Evolutionary conservation across 2,888 invertebrate genomes (phyloP).

Genomic region (Drosophila nr. medialis): DNA sequence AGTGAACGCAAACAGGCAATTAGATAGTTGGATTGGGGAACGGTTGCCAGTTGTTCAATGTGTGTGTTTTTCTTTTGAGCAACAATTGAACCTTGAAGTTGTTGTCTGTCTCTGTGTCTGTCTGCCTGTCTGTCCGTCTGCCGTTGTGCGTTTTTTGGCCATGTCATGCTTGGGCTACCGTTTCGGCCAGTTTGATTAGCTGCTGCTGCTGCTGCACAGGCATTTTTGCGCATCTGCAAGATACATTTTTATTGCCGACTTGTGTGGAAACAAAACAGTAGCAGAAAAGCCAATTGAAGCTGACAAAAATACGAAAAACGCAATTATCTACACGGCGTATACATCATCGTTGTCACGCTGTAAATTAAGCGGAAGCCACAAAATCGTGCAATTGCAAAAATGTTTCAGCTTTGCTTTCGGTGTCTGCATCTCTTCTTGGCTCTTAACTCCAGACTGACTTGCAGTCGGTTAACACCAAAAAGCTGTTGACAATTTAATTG

Average conservation of each 20-base stretch:
- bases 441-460: constrained; percentile 3
- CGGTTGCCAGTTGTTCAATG: not conserved
- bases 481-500: constrained; percentile 70
- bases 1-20: constrained; percentile 9
- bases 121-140: not conserved
- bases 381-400: constrained; percentile 66
- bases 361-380: constrained; percentile 62
- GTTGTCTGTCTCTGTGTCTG: constrained; percentile 3
- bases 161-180: constrained; percentile 60
- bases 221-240: constrained; percentile 49
- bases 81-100: constrained; percentile 74
- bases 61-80: constrained; percentile 49
- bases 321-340: constrained; percentile 63
- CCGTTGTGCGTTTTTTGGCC: constrained; percentile 39
- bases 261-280: constrained; percentile 17
- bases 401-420: constrained; percentile 34
- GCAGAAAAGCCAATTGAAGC: constrained; percentile 11
- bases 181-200: constrained; percentile 52
- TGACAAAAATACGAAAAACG: constrained; percentile 41
- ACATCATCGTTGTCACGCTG: constrained; percentile 36
- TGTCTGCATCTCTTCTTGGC: constrained; percentile 24
- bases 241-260: constrained; percentile 21
- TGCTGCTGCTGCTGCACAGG: constrained; percentile 14
- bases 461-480: constrained; percentile 49
- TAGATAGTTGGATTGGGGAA: not conserved